phyloP scores from a whole-genome alignment of 1,140 invertebrate species.

The Caenorhabditis briggsae region DNA sequence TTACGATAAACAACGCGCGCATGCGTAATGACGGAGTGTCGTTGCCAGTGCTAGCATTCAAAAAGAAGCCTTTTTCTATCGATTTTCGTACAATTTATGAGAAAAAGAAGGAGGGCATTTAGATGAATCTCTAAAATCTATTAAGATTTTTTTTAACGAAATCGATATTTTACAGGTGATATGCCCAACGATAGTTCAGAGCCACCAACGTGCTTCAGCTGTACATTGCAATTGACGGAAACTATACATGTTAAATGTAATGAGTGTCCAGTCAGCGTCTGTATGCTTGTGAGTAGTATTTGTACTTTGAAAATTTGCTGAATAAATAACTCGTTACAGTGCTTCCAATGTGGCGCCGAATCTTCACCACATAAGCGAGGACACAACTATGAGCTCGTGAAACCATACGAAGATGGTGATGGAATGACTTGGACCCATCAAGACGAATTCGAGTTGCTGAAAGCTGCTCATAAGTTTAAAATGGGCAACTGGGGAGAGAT shows the following conservation, averaged over 20 bases:
- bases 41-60: background rate
- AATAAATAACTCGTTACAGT: background rate
- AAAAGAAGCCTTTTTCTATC: background rate
- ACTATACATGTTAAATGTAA: background rate
- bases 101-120: background rate
- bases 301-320: background rate
- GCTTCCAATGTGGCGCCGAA: slow-evolving; percentile 41
- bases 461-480: slow-evolving; percentile 32
- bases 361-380: slow-evolving; percentile 5
- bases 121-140: background rate
- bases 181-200: background rate
- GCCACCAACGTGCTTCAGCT: slow-evolving; percentile 11
- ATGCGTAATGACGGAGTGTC: background rate
- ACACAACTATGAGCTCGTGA: slow-evolving; percentile 30
- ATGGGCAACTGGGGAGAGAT: slow-evolving; percentile 44
- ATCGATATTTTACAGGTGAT: background rate
- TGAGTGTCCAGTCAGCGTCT: background rate
- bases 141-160: too few relatives aligned
- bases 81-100: too few relatives aligned
- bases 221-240: background rate
- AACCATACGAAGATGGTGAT: background rate
- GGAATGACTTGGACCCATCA: slow-evolving; percentile 42
- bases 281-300: background rate
- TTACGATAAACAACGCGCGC: slow-evolving; percentile 30
- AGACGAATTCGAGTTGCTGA: slow-evolving; percentile 30